Conservation (phyloP, 2,888 invertebrate genomes). For the Xiphydria camelus region DNA sequence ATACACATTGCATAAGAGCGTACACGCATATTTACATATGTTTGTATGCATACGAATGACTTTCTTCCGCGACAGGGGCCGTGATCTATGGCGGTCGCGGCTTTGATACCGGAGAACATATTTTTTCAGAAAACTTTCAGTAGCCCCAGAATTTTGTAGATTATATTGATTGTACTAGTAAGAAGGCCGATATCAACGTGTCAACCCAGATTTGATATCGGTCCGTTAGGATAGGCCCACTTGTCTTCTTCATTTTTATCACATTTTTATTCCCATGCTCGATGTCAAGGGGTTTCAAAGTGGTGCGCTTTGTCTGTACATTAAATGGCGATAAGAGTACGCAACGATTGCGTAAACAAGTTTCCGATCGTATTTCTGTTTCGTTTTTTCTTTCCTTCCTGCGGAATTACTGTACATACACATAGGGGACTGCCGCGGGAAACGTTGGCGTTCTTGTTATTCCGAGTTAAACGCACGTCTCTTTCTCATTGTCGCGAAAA, state of each 20-base stretch:
- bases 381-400: not conserved
- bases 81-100: constrained; percentile 7
- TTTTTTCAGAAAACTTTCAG: constrained; percentile 30
- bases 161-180: constrained; percentile 14
- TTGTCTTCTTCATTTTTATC: constrained; percentile 11
- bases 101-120: constrained; percentile 21
- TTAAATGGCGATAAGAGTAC: constrained; percentile 1
- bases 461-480: constrained; percentile 1
- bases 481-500: not conserved
- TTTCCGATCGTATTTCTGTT: constrained; percentile 7
- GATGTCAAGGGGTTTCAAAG: constrained; percentile 15
- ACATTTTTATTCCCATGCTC: constrained; percentile 8
- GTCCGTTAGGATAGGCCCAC: constrained; percentile 8
- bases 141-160: constrained; percentile 18
- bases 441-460: not conserved
- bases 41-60: too few species aligned
- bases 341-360: not conserved
- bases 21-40: constrained; percentile 13
- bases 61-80: too few species aligned
- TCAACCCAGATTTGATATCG: constrained; percentile 2
- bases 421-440: not conserved
- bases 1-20: too few species aligned
- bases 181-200: constrained; percentile 7
- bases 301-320: constrained; percentile 6
- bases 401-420: constrained; percentile 1